Base-by-base conservation (phyloP, 2,113 vertebrate species). In the Pogonocichla stellata region DNA sequence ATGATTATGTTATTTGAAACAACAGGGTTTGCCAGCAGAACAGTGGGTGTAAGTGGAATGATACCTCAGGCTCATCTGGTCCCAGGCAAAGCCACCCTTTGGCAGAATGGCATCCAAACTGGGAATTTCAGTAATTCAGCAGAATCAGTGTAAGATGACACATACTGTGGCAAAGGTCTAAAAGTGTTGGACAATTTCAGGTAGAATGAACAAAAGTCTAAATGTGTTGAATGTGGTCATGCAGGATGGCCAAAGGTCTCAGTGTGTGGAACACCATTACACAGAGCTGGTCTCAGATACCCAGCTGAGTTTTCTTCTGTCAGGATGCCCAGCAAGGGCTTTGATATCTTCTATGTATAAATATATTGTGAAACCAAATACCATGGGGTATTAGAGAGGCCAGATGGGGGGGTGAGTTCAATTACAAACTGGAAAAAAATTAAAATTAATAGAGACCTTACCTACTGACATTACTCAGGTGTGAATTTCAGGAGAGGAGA, bases 231-330 rank as follows among this genome's bases (percentile, higher is more conserved):
- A 16, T 3, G 0, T n/a, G 31, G 23, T 33, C 20, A 5, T 8
- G 24, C 40, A 54, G 54, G 34, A 23, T 4, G 15, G 80, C 26
- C 77, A 74, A 58, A 94, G 69, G 51, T 84, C 83, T 83, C 2
- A 0, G 14, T 60, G 5, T 40, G 24, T 29, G 58, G 42, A 36
- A 19, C 11, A 1, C 19, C 28, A 19, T 45, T 60, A 6, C 0
- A 0, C 3, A 33, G 64, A 70, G 42, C 45, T 88, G 57, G 8
- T 45, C 33, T 85, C 28, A 19, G 8, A 26, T 87, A 19, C 51
- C 15, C 26, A 36, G 10, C 24, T 66, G 36, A n/a, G 22, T 60
- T 74, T 26, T n/a, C 36, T 43, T 65, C 43, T 74, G 14, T 51
- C 64, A 51, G 5, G 67, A 12, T 80, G 50, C 29, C 26, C 1